Evolutionary conservation across 2,113 vertebrate species (phyloP).

Genomic region (Hyperopisus bebe): DNA sequence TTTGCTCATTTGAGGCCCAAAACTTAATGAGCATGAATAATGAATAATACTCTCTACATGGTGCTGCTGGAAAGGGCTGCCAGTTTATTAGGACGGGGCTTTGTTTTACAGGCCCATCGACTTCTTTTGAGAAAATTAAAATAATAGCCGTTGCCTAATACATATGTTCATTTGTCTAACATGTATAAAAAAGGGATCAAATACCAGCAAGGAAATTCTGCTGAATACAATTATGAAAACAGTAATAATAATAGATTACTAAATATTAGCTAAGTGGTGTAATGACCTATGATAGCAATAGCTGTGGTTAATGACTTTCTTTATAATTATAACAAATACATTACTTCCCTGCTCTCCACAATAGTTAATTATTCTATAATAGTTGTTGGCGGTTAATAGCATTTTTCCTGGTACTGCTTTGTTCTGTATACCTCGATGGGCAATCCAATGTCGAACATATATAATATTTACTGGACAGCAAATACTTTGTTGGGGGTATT

Average conservation of each 20-base stretch:
- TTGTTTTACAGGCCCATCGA: slow-evolving; percentile 59
- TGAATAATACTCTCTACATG: slow-evolving; percentile 66
- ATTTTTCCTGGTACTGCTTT: neutral
- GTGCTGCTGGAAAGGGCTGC: slow-evolving; percentile 60
- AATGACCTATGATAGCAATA: slow-evolving; percentile 7
- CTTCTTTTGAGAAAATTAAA: slow-evolving; percentile 32
- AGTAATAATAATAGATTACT: slow-evolving; percentile 3
- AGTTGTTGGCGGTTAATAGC: neutral
- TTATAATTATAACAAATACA: slow-evolving; percentile 9
- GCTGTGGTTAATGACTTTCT: slow-evolving; percentile 1
- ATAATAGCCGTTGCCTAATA: neutral
- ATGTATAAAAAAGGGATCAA: slow-evolving; percentile 7
- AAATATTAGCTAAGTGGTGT: slow-evolving; percentile 7
- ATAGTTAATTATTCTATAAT: slow-evolving; percentile 1
- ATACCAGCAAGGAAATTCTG: neutral
- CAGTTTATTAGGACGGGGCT: slow-evolving; percentile 69
- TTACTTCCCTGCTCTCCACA: neutral
- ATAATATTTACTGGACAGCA: neutral
- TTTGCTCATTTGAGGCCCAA: slow-evolving; percentile 60
- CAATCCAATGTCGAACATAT: neutral
- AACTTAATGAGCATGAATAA: slow-evolving; percentile 80
- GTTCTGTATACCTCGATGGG: neutral
- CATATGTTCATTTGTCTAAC: neutral
- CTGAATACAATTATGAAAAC: neutral
- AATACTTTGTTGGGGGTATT: neutral